Evolutionary conservation across 2,888 invertebrate species (phyloP).

Genomic region (Cheiracanthium punctorium): DNA sequence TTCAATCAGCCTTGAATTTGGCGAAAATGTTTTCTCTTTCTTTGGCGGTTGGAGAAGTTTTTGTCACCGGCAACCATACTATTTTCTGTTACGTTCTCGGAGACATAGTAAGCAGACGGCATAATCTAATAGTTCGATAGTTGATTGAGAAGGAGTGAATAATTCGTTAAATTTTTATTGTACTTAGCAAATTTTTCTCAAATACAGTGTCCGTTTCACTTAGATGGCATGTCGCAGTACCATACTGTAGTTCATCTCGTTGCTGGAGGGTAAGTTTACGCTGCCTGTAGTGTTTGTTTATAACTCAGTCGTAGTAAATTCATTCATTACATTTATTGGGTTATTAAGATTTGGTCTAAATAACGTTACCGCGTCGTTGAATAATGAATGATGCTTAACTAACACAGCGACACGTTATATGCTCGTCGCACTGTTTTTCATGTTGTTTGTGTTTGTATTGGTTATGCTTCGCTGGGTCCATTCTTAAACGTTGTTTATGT

Average conservation of each 20-base stretch:
- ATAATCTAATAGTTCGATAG: constrained; percentile 27
- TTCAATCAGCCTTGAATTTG: background rate
- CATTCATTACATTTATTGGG: no score
- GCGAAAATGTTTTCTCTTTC: constrained; percentile 8
- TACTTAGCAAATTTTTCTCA: background rate
- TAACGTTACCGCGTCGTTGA: no score
- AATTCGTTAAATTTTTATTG: no score
- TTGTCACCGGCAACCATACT: constrained; percentile 30
- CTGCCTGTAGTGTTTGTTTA: no score
- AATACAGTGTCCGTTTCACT: constrained; percentile 3
- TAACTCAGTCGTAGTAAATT: no score
- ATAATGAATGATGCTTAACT: no score
- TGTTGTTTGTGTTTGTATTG: no score
- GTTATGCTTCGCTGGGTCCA: no score
- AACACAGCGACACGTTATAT: no score
- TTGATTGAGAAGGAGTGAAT: constrained; percentile 18
- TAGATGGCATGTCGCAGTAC: constrained; percentile 75
- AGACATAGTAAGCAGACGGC: constrained; percentile 31
- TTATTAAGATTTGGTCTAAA: no score
- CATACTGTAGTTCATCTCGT: constrained; percentile 94
- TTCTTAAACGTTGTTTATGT: no score
- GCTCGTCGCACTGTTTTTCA: no score
- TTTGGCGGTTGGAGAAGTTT: constrained; percentile 51
- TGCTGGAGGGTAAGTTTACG: constrained; percentile 92
- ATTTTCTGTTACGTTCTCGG: constrained; percentile 36